These are phyloP conservation scores for Aplysia californica DNA, from an alignment of 1,140 invertebrate species.

Conservation along the genomic window DNA sequence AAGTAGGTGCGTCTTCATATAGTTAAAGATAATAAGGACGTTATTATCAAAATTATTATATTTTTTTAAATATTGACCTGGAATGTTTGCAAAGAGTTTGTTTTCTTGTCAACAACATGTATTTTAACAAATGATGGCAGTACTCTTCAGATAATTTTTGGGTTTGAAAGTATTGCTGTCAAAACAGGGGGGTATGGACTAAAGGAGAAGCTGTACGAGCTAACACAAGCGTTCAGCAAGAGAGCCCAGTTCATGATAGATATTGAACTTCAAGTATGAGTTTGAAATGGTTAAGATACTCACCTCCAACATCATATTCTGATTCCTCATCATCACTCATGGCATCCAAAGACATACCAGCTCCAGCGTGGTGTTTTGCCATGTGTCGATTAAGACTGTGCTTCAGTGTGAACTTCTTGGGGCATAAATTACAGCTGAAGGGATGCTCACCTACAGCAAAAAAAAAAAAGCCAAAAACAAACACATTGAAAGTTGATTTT, in stretches of 20 bases:
- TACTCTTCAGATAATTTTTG: too few relatives aligned
- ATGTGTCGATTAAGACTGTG: conserved; percentile 87
- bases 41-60: too few relatives aligned
- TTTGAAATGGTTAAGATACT: neutral
- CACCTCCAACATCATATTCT: neutral
- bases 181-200: neutral
- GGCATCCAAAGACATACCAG: too few relatives aligned
- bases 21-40: too few relatives aligned
- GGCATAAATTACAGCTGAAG: conserved; percentile 71
- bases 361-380: conserved; percentile 15
- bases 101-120: too few relatives aligned
- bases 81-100: too few relatives aligned
- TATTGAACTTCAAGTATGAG: too few relatives aligned
- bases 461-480: conserved; percentile 7
- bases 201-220: neutral
- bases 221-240: neutral
- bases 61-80: too few relatives aligned
- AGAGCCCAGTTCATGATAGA: too few relatives aligned
- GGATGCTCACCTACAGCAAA: conserved; percentile 64
- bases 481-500: neutral
- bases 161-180: neutral
- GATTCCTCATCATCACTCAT: conserved; percentile 33
- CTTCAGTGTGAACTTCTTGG: conserved; percentile 88
- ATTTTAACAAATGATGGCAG: too few relatives aligned
- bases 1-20: too few relatives aligned